These are phyloP conservation scores for Acrocephalus arundinaceus DNA, from an alignment of 2,113 vertebrate genomes.

Conservation along the genomic window DNA sequence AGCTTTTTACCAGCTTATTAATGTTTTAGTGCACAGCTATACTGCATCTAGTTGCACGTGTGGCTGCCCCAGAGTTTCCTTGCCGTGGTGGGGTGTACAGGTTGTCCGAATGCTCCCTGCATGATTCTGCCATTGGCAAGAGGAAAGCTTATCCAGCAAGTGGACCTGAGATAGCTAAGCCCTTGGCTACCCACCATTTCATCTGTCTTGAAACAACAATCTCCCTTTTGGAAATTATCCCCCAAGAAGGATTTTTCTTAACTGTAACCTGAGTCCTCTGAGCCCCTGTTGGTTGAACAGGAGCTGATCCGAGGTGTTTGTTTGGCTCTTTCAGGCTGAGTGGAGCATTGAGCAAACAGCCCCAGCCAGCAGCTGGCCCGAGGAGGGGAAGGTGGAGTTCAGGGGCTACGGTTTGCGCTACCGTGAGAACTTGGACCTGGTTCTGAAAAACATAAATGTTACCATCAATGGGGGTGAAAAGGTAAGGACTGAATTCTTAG, in stretches of 20 bases:
- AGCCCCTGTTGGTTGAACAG: not conserved
- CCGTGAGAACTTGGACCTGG: conserved; percentile 86
- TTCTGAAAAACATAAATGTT: conserved; percentile 84
- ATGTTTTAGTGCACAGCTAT: not conserved
- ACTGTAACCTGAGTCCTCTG: too few relatives aligned
- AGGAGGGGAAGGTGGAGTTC: conserved; percentile 85
- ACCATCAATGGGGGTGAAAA: conserved; percentile 88
- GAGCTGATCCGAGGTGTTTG: not conserved
- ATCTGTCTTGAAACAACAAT: not conserved
- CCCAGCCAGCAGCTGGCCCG: conserved; percentile 80
- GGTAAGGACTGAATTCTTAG: conserved; percentile 63
- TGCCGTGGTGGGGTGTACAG: not conserved
- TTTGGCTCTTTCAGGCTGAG: conserved; percentile 78
- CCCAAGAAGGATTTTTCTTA: not conserved
- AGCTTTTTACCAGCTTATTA: not conserved
- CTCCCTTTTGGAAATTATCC: not conserved
- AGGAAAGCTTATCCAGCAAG: not conserved
- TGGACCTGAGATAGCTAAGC: not conserved
- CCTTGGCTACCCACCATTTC: not conserved
- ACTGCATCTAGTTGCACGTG: not conserved
- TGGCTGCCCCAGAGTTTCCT: not conserved
- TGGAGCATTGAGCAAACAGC: conserved; percentile 78
- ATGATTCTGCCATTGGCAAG: not conserved
- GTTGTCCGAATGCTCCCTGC: not conserved
- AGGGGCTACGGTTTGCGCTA: conserved; percentile 84